phyloP scores from a whole-genome alignment of 2,888 invertebrate genomes.

The Drosophila nigritarsus region DNA sequence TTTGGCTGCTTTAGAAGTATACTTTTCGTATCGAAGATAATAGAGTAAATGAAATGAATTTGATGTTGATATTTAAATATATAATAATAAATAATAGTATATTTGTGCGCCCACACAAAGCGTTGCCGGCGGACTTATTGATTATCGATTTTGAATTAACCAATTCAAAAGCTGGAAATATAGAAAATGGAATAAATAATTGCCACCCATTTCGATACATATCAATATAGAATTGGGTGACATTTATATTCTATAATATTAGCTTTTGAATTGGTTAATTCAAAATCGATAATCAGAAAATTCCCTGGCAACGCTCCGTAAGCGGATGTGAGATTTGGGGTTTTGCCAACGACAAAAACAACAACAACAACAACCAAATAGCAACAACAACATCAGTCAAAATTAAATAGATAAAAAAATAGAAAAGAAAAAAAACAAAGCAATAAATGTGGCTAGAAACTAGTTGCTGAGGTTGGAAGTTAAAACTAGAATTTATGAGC shows the following conservation, averaged over 20 bases:
- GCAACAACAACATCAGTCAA: background rate
- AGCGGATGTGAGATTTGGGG: constrained; percentile 67
- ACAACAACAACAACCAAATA: constrained; percentile 7
- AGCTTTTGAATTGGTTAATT: background rate
- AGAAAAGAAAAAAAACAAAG: constrained; percentile 16
- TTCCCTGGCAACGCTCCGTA: constrained; percentile 47
- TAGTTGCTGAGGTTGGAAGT: constrained; percentile 50
- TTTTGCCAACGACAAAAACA: constrained; percentile 47
- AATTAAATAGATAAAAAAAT: constrained; percentile 12
- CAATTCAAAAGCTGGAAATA: background rate
- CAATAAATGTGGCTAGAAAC: constrained; percentile 47
- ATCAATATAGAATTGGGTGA: background rate
- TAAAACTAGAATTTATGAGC: constrained; percentile 66
- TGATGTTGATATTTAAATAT: too few relatives aligned
- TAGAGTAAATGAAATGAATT: too few relatives aligned
- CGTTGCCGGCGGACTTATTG: constrained; percentile 34
- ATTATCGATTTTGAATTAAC: background rate
- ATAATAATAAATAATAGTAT: background rate
- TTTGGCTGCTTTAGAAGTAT: background rate
- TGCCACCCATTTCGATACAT: background rate
- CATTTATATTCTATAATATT: background rate
- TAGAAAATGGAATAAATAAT: background rate
- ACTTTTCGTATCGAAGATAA: background rate
- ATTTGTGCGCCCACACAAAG: constrained; percentile 38
- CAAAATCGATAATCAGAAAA: constrained; percentile 9